Conservation (phyloP, 2,113 vertebrate species). For the Sitta europaea region DNA sequence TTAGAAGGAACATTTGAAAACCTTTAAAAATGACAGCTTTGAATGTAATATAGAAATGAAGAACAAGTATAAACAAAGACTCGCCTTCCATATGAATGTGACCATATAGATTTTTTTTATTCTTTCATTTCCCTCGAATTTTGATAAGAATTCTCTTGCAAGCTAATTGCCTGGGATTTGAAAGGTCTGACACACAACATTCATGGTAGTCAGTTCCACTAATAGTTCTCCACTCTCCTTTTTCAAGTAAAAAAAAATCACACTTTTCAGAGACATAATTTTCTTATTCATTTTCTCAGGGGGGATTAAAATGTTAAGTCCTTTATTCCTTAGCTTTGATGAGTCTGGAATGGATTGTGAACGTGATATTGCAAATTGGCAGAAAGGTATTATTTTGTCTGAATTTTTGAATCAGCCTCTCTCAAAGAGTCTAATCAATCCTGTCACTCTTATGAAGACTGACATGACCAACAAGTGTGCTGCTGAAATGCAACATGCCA, state of each 20-base stretch:
- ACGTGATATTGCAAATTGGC: not conserved
- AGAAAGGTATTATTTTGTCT: constrained; percentile 6
- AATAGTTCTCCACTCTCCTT: not conserved
- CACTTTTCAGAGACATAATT: constrained; percentile 1
- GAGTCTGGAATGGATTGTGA: not conserved
- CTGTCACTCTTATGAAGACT: constrained; percentile 49
- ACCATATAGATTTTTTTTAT: not conserved
- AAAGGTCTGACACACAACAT: not conserved
- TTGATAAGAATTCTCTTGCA: constrained; percentile 9
- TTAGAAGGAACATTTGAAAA: not conserved
- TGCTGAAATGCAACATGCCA: constrained; percentile 45
- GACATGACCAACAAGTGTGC: constrained; percentile 34
- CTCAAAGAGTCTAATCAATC: constrained; percentile 46
- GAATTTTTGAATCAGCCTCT: constrained; percentile 18
- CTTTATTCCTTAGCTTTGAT: constrained; percentile 31
- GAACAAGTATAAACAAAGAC: not conserved
- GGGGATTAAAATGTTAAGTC: constrained; percentile 25
- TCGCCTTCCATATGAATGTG: not conserved
- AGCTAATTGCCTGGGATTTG: not conserved
- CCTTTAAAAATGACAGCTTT: not conserved
- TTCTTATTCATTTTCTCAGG: constrained; percentile 28
- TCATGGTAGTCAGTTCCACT: not conserved
- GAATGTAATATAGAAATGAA: not conserved
- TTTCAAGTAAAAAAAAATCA: not conserved
- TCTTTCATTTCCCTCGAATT: not conserved